Percentiles rank a stretch among this genome's conserved stretches.
phyloP scores from a whole-genome alignment of 1,140 invertebrate genomes.

The Drosophila neocordata region DNA sequence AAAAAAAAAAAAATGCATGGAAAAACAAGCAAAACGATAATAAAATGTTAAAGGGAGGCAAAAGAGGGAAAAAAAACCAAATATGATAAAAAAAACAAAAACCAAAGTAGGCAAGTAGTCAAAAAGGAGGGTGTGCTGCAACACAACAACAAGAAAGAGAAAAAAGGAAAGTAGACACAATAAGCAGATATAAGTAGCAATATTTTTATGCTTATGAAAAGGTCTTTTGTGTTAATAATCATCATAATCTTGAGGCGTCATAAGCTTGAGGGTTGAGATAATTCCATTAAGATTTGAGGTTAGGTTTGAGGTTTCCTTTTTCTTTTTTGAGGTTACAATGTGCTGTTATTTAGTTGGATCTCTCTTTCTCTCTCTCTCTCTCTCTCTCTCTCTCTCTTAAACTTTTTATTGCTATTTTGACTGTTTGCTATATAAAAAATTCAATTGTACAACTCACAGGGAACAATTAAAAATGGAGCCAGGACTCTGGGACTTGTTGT shows the following conservation, averaged over 20 bases:
- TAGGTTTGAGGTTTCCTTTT: slow-evolving; percentile 23
- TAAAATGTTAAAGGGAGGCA: slow-evolving; percentile 49
- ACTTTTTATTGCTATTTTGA: background rate
- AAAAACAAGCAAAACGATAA: slow-evolving; percentile 39
- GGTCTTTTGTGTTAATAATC: slow-evolving; percentile 72
- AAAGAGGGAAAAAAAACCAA: slow-evolving; percentile 26
- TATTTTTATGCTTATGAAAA: slow-evolving; percentile 74
- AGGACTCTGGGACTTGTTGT: slow-evolving; percentile 59
- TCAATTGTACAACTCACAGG: slow-evolving; percentile 57
- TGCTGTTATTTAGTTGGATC: background rate
- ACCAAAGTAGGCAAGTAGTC: background rate
- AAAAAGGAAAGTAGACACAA: slow-evolving; percentile 20
- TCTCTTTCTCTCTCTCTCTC: slow-evolving; percentile 28
- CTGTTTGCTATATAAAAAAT: slow-evolving; percentile 57
- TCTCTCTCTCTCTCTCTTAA: background rate
- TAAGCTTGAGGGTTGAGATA: slow-evolving; percentile 50
- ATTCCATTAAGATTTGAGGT: slow-evolving; percentile 71
- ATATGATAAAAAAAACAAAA: slow-evolving; percentile 66
- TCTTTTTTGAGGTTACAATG: slow-evolving; percentile 25
- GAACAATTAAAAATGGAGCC: slow-evolving; percentile 66
- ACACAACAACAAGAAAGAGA: no score
- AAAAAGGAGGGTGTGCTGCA: background rate
- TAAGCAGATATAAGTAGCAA: slow-evolving; percentile 39
- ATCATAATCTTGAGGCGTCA: slow-evolving; percentile 62
- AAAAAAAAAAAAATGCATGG: slow-evolving; percentile 20